These are phyloP conservation scores for Emydocephalus ijimae DNA, from an alignment of 2,113 vertebrate species.

Conservation along the genomic window DNA sequence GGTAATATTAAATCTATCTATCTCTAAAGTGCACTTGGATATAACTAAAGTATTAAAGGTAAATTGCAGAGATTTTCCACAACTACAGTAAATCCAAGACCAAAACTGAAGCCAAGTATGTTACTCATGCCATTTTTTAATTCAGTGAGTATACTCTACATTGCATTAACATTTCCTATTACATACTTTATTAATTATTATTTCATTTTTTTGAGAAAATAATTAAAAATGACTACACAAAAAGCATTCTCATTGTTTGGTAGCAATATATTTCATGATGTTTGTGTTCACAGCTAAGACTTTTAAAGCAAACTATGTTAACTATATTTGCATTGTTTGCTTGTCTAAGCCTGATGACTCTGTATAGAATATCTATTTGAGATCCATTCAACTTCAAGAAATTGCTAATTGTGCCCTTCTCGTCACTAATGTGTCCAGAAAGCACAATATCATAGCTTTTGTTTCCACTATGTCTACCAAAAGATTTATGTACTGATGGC, in stretches of 20 bases:
- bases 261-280: conserved; percentile 32
- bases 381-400: conserved; percentile 45
- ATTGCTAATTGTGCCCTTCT: conserved; percentile 44
- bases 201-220: background rate
- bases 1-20: background rate
- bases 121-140: background rate
- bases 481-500: conserved; percentile 24
- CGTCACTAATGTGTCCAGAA: conserved; percentile 35
- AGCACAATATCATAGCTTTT: conserved; percentile 22
- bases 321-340: conserved; percentile 38
- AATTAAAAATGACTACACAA: background rate
- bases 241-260: background rate
- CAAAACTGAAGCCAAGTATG: background rate
- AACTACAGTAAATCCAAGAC: background rate
- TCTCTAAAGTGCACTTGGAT: background rate
- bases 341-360: conserved; percentile 32
- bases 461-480: conserved; percentile 26
- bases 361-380: conserved; percentile 48
- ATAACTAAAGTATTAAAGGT: background rate
- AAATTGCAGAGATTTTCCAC: background rate
- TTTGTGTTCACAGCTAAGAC: conserved; percentile 30
- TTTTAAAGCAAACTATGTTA: conserved; percentile 14
- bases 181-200: background rate
- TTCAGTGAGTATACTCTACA: background rate
- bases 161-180: background rate